phyloP scores from a whole-genome alignment of 2,113 vertebrate species.

The Delphinapterus leucas region DNA sequence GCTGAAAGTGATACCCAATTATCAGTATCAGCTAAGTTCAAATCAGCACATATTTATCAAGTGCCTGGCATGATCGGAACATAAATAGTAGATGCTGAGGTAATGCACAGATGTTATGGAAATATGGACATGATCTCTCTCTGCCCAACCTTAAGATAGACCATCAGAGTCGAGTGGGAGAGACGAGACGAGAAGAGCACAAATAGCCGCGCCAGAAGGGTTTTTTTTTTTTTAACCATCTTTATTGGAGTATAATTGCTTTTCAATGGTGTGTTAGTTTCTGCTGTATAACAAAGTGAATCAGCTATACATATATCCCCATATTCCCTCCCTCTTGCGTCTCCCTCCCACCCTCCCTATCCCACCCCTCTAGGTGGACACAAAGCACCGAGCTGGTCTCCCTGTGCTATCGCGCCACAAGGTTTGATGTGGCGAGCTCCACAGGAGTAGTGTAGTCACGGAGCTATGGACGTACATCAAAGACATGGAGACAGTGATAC shows the following conservation, averaged over 20 bases:
- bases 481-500: neutral
- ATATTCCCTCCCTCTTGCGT: too few species aligned
- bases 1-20: neutral
- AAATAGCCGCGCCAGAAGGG: neutral
- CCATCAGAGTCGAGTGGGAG: neutral
- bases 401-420: too few species aligned
- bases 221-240: too few species aligned
- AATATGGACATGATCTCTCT: neutral
- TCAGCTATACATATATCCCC: too few species aligned
- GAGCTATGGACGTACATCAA: neutral
- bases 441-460: fast-evolving
- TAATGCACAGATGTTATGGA: neutral
- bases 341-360: too few species aligned
- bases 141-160: neutral
- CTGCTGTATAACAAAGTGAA: too few species aligned
- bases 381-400: too few species aligned
- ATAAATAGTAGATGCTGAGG: neutral
- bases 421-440: neutral
- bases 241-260: too few species aligned
- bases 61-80: neutral
- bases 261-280: too few species aligned
- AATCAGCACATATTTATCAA: neutral
- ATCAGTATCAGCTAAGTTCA: neutral
- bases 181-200: neutral
- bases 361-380: too few species aligned